Conservation (phyloP, 2,888 invertebrate species). For the Pristionchus mayeri region DNA sequence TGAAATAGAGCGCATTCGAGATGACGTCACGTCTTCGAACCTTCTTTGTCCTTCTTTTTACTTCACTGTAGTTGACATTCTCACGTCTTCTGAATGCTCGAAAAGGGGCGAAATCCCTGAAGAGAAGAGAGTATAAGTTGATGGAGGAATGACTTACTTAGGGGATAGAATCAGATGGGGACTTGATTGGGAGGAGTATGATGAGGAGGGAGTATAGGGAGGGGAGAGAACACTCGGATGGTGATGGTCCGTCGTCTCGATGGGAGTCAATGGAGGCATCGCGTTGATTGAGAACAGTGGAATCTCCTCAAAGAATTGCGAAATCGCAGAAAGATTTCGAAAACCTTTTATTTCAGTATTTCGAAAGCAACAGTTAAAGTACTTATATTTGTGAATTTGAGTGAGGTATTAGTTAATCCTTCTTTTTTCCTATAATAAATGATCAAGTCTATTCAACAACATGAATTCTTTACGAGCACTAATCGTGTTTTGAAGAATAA, state of each 20-base stretch:
- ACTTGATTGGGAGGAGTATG: background rate
- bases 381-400: too few species aligned
- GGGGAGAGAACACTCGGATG: background rate
- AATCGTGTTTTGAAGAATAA: background rate
- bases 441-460: too few species aligned
- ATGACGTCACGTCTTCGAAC: background rate
- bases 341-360: background rate
- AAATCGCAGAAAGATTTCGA: background rate
- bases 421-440: too few species aligned
- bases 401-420: too few species aligned
- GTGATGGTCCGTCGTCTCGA: background rate
- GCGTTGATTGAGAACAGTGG: background rate
- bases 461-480: too few species aligned
- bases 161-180: constrained; percentile 15
- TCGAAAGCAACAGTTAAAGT: too few species aligned
- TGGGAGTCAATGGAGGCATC: constrained; percentile 22
- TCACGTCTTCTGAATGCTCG: background rate
- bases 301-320: background rate
- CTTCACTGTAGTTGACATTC: constrained; percentile 26
- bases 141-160: background rate
- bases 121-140: background rate
- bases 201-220: constrained; percentile 25
- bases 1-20: background rate
- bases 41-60: constrained; percentile 41
- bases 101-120: constrained; percentile 38